A percentile compares a stretch with the other conserved stretches of the same genome.
Conservation (phyloP, 2,888 invertebrate genomes). For the Sympetrum striolatum region DNA sequence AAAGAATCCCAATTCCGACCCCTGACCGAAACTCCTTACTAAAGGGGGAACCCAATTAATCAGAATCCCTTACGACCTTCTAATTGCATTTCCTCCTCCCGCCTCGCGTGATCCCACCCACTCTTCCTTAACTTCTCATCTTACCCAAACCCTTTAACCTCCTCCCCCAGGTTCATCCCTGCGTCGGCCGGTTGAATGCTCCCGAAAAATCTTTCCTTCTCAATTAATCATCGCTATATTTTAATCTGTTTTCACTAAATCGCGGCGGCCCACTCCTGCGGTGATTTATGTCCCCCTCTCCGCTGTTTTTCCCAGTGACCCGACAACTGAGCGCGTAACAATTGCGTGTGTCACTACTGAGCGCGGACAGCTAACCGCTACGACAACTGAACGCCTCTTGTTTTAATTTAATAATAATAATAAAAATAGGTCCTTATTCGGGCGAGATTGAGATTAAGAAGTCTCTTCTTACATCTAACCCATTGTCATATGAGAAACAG, state of each 20-base stretch:
- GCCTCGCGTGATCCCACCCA: background rate
- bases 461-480: too few relatives aligned
- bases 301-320: background rate
- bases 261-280: background rate
- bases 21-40: background rate
- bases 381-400: too few relatives aligned
- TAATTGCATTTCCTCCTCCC: constrained; percentile 26
- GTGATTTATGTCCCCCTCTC: background rate
- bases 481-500: too few relatives aligned
- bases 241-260: constrained; percentile 8
- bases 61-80: constrained; percentile 41
- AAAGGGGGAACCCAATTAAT: constrained; percentile 22
- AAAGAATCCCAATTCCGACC: constrained; percentile 35
- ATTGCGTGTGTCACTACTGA: too few relatives aligned
- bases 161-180: background rate
- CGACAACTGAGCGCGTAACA: too few relatives aligned
- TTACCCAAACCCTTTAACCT: background rate
- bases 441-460: too few relatives aligned
- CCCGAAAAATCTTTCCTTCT: background rate
- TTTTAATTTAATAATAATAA: too few relatives aligned
- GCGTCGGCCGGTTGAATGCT: too few relatives aligned
- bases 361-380: too few relatives aligned
- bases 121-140: background rate
- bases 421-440: too few relatives aligned
- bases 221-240: constrained; percentile 22